phyloP scores from a whole-genome alignment of 2,888 invertebrate species.

The Apoda limacodes region DNA sequence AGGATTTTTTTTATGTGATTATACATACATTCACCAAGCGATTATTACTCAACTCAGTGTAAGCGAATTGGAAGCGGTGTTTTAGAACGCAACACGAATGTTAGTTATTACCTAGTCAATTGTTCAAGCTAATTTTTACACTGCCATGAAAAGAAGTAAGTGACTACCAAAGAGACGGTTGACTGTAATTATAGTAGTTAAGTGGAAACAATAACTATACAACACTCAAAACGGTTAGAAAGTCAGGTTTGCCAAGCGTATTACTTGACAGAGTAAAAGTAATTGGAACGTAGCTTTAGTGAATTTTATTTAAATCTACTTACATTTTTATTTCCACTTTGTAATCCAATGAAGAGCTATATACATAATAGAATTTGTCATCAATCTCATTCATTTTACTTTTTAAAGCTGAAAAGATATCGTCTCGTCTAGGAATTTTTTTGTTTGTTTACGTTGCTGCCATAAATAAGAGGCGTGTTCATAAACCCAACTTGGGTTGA shows the following conservation, averaged over 20 bases:
- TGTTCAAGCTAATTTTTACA: no score
- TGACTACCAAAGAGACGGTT: not conserved
- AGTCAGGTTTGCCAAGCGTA: not conserved
- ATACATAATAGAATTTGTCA: conserved; percentile 87
- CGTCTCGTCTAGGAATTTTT: no score
- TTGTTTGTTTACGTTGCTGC: no score
- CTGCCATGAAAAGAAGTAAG: not conserved
- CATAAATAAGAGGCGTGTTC: no score
- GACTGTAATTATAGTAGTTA: not conserved
- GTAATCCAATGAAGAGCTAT: conserved; percentile 90
- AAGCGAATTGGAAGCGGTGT: no score
- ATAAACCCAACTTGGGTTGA: no score
- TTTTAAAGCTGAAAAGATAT: no score
- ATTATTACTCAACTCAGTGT: no score
- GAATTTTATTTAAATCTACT: conserved; percentile 37
- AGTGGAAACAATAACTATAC: not conserved
- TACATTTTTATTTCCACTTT: conserved; percentile 94
- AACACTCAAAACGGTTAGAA: not conserved
- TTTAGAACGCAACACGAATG: no score
- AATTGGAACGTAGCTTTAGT: conserved; percentile 1
- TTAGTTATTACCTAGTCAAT: no score
- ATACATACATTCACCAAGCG: no score
- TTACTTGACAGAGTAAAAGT: not conserved
- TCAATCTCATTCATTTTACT: conserved; percentile 76
- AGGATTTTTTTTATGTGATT: no score